Base-by-base conservation (phyloP, 2,797 vertebrate genomes). In the Pantherophis alleghaniensis region DNA sequence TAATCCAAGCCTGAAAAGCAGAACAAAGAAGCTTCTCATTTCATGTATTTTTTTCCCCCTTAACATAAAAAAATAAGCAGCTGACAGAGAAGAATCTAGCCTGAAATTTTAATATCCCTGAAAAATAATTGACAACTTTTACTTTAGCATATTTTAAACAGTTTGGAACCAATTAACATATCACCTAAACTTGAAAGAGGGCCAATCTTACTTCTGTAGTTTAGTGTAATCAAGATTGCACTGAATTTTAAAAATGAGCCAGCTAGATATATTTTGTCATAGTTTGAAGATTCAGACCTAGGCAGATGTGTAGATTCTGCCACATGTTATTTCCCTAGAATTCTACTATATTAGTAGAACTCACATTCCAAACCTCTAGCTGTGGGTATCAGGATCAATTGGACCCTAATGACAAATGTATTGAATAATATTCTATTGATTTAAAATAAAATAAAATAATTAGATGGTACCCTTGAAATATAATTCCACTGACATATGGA, bases 111-210 rank as follows among this genome's bases (percentile, higher is more conserved):
- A 95, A 92, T 96, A 96, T 95, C 96, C 90, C 93, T 93, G 90
- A 94, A 93, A 97, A 96, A 95, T 95, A 96, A 97, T 93, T 96
- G 95, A 96, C 95, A 96, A 91, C 91, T 95, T 37, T 94, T 95
- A 94, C 93, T 95, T 95, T 94, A 94, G 79, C 95, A 94, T 97
- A 96, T 96, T 97, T 96, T 95, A 96, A 97, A 93, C 95, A 96
- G 95, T 96, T 96, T 97, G 96, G 97, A 97, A 95, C 95, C 94
- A 97, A 97, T 97, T 97, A 97, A 88, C 94, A 95, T 97, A 95
- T 96, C 96, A 97, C 96, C 96, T 97, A 96, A 96, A 96, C 92
- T 96, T 96, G 96, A 96, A 95, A 96, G 88, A 96, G 95, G 95
- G 95, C 94, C 95, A 96, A 69, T 92, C 87, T 42, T 96, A 86